These are phyloP conservation scores for Rhizomys pruinosus DNA, from an alignment of 2,113 vertebrate species.

Conservation along the genomic window DNA sequence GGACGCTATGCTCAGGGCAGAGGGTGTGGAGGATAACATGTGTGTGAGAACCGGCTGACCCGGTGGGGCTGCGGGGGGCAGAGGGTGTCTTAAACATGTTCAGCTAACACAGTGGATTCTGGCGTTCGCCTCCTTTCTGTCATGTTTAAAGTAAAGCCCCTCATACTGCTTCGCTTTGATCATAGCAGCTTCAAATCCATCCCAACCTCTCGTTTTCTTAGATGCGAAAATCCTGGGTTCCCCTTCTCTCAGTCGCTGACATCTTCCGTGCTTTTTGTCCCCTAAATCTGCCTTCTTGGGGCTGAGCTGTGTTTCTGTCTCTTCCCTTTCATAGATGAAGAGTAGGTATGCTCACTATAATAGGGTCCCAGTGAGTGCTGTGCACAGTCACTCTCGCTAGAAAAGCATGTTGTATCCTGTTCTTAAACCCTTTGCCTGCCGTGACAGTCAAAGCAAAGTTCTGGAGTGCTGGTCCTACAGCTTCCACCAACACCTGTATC, in stretches of 20 bases:
- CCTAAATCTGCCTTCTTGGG: not conserved
- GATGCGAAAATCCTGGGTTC: fast-evolving
- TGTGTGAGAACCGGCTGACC: not conserved
- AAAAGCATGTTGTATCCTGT: not conserved
- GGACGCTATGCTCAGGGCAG: not conserved
- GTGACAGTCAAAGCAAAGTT: not conserved
- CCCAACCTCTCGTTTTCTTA: fast-evolving
- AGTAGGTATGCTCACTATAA: not conserved
- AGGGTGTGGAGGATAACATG: not conserved
- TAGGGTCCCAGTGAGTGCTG: not conserved
- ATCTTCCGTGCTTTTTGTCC: not conserved
- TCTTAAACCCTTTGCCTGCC: conserved; percentile 15
- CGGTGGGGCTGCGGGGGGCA: not conserved
- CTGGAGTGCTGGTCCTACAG: not conserved
- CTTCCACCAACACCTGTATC: conserved; percentile 29
- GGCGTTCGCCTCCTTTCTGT: not conserved
- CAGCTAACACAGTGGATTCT: not conserved
- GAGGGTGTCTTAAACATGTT: not conserved
- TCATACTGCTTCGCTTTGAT: not conserved
- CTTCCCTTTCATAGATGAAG: not conserved
- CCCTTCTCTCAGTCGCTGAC: fast-evolving
- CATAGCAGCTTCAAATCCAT: fast-evolving
- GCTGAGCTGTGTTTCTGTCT: fast-evolving
- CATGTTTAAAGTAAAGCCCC: not conserved
- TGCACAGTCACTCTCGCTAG: not conserved